Conservation (phyloP, 2,113 vertebrate genomes). For the Talpa occidentalis region DNA sequence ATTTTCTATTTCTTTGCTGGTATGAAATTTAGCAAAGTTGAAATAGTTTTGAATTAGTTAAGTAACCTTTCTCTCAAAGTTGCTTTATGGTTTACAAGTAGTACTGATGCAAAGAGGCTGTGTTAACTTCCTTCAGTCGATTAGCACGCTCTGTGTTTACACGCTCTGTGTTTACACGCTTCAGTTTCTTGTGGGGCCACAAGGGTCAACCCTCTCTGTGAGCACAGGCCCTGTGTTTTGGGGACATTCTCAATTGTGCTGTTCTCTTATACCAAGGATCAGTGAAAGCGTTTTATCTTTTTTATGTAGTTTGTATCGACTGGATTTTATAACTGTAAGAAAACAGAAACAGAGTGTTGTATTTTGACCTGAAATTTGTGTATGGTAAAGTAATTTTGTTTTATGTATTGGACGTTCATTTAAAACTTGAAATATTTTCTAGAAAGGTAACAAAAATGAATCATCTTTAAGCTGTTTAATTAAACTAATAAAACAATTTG, state of each 20-base stretch:
- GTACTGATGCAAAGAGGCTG: slow-evolving; percentile 52
- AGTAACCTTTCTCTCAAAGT: slow-evolving; percentile 72
- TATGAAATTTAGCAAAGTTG: slow-evolving; percentile 61
- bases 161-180: slow-evolving; percentile 76
- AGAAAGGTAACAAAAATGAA: slow-evolving; percentile 88
- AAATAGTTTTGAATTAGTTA: slow-evolving; percentile 55
- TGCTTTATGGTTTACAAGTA: slow-evolving; percentile 76
- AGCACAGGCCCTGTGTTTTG: slow-evolving; percentile 80
- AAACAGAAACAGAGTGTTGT: slow-evolving; percentile 89
- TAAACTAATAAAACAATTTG: slow-evolving; percentile 88
- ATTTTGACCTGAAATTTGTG: slow-evolving; percentile 90
- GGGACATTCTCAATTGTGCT: slow-evolving; percentile 81
- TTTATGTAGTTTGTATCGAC: slow-evolving; percentile 89
- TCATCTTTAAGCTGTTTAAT: slow-evolving; percentile 87
- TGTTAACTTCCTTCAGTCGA: slow-evolving; percentile 68
- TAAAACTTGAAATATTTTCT: slow-evolving; percentile 91
- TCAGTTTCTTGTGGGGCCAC: slow-evolving; percentile 65
- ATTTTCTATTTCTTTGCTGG: slow-evolving; percentile 55
- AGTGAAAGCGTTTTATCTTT: slow-evolving; percentile 90
- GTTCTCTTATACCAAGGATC: slow-evolving; percentile 86
- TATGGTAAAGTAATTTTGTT: slow-evolving; percentile 89
- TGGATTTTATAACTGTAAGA: slow-evolving; percentile 89
- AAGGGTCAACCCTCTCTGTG: slow-evolving; percentile 64
- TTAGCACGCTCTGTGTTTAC: slow-evolving; percentile 80
- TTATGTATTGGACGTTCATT: slow-evolving; percentile 88